Evolutionary conservation across 2,797 vertebrate species (phyloP).

Genomic region (Silurus lanzhouensis): DNA sequence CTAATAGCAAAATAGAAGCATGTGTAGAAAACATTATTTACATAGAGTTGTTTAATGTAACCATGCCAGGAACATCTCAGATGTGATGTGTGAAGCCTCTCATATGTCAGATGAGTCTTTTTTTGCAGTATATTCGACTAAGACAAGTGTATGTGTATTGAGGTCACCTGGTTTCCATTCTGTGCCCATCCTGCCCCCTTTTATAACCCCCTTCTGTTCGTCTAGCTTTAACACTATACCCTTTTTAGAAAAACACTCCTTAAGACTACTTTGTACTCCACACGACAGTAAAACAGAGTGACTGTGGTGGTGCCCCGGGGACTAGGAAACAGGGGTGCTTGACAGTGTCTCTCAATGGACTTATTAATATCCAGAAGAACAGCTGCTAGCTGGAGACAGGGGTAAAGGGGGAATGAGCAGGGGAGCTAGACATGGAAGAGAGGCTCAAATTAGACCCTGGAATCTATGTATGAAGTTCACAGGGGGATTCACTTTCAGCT

Average conservation of each 20-base stretch:
- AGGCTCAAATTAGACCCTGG: slow-evolving; percentile 75
- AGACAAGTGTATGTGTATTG: not conserved
- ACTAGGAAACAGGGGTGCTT: slow-evolving; percentile 47
- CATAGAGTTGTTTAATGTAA: not conserved
- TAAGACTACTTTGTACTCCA: slow-evolving; percentile 21
- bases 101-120: not conserved
- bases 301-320: slow-evolving; percentile 35
- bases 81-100: not conserved
- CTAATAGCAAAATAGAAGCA: not conserved
- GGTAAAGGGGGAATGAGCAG: slow-evolving; percentile 51
- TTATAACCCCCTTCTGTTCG: not conserved
- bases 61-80: not conserved
- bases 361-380: slow-evolving; percentile 70
- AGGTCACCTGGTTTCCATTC: not conserved
- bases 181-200: not conserved
- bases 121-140: not conserved
- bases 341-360: slow-evolving; percentile 59
- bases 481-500: slow-evolving; percentile 73
- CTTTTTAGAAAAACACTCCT: slow-evolving; percentile 12
- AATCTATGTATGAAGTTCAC: slow-evolving; percentile 79
- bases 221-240: not conserved
- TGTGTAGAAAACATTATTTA: not conserved
- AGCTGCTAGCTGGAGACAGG: slow-evolving; percentile 63
- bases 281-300: slow-evolving; percentile 23
- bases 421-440: slow-evolving; percentile 42